Conservation (phyloP, 2,797 vertebrate species). For the Bovichtus diacanthus region DNA sequence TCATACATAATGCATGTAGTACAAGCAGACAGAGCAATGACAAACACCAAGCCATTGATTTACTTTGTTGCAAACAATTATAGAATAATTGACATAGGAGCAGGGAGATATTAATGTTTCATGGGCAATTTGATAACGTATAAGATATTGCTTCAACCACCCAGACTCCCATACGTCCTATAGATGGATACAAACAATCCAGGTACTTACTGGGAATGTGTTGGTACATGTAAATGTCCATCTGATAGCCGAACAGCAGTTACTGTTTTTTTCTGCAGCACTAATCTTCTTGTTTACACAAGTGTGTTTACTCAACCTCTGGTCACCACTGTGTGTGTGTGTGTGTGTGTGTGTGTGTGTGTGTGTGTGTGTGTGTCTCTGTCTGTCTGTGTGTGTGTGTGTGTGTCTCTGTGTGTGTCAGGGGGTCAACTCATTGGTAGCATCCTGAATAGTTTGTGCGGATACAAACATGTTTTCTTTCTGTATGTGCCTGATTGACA, state of each 20-base stretch:
- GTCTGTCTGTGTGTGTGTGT: slow-evolving; percentile 2
- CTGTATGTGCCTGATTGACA: slow-evolving; percentile 14
- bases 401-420: slow-evolving; percentile 21
- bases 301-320: slow-evolving; percentile 57
- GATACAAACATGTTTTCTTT: slow-evolving; percentile 43
- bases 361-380: slow-evolving; percentile 2
- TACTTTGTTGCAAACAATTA: slow-evolving; percentile 31
- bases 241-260: slow-evolving; percentile 32
- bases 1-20: slow-evolving; percentile 56
- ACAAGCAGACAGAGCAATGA: slow-evolving; percentile 40
- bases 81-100: slow-evolving; percentile 41
- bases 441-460: slow-evolving; percentile 36
- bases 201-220: slow-evolving; percentile 10
- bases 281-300: slow-evolving; percentile 63
- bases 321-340: slow-evolving; percentile 26
- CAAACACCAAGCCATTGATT: slow-evolving; percentile 39
- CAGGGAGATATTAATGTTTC: slow-evolving; percentile 17
- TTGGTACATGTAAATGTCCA: slow-evolving; percentile 18
- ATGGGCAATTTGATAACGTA: slow-evolving; percentile 2
- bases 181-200: slow-evolving; percentile 7
- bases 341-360: slow-evolving; percentile 3
- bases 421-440: slow-evolving; percentile 40
- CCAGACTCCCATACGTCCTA: not conserved
- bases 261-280: not conserved
- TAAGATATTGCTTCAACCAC: slow-evolving; percentile 13